These are phyloP conservation scores for Rhopalosiphum padi DNA, from an alignment of 1,140 invertebrate species.

Conservation along the genomic window DNA sequence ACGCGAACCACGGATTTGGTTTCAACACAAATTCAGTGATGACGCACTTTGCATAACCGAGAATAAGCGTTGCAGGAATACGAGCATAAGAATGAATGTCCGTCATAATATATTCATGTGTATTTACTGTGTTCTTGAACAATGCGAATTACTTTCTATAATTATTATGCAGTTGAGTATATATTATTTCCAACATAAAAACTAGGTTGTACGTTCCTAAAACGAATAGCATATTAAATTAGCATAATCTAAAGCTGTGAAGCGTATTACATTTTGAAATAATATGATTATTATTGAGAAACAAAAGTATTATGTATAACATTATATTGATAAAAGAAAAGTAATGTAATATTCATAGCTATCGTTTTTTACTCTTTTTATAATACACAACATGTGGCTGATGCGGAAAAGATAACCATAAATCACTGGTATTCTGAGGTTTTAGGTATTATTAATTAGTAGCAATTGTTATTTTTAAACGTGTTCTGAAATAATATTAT, in stretches of 20 bases:
- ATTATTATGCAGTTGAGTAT: neutral
- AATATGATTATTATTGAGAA: too few relatives aligned
- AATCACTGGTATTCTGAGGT: neutral
- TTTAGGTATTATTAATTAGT: neutral
- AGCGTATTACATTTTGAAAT: neutral
- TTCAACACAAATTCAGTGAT: neutral
- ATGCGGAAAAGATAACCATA: neutral
- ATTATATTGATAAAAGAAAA: neutral
- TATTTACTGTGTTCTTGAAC: neutral
- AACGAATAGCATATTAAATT: neutral
- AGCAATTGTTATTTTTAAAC: conserved; percentile 20
- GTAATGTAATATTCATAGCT: neutral
- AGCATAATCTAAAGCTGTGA: neutral
- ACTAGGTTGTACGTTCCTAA: neutral
- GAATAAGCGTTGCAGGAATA: neutral
- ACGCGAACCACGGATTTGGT: neutral
- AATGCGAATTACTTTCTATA: neutral
- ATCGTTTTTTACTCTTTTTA: neutral
- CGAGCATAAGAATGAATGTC: neutral
- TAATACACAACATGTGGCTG: neutral
- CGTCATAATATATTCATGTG: neutral
- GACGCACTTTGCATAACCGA: neutral
- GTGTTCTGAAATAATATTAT: neutral
- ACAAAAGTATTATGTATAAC: neutral
- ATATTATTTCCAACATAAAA: neutral